phyloP scores from a whole-genome alignment of 2,113 vertebrate genomes.

The Sander vitreus region DNA sequence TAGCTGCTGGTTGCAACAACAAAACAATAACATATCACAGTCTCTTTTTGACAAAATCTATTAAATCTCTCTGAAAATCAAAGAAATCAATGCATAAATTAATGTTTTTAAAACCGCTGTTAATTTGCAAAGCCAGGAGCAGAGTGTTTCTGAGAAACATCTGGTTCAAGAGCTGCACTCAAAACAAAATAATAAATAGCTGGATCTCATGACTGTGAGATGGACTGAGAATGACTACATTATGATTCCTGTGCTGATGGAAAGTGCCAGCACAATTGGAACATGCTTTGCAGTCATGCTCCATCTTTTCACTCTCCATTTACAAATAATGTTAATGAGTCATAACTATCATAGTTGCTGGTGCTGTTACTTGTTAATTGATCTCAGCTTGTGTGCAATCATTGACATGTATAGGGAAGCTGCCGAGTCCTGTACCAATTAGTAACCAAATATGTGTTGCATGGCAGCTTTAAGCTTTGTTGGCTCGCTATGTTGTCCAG shows the following conservation, averaged over 20 bases:
- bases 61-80: neutral
- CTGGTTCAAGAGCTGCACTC: neutral
- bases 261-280: conserved; percentile 25
- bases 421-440: conserved; percentile 38
- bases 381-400: conserved; percentile 21
- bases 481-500: conserved; percentile 23
- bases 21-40: neutral
- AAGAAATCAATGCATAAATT: neutral
- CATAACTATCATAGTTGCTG: conserved; percentile 29
- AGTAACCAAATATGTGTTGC: conserved; percentile 15
- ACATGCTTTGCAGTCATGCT: neutral
- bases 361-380: conserved; percentile 38
- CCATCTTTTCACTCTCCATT: conserved; percentile 34
- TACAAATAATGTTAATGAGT: conserved; percentile 49
- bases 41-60: neutral
- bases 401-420: conserved; percentile 35
- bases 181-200: neutral
- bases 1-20: neutral
- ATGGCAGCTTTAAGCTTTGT: conserved; percentile 38
- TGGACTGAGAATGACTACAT: neutral
- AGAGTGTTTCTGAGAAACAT: neutral
- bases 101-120: neutral
- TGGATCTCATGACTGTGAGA: neutral
- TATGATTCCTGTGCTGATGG: neutral
- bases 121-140: neutral